phyloP scores from a whole-genome alignment of 2,888 invertebrate species.

The Aethes cnicana region DNA sequence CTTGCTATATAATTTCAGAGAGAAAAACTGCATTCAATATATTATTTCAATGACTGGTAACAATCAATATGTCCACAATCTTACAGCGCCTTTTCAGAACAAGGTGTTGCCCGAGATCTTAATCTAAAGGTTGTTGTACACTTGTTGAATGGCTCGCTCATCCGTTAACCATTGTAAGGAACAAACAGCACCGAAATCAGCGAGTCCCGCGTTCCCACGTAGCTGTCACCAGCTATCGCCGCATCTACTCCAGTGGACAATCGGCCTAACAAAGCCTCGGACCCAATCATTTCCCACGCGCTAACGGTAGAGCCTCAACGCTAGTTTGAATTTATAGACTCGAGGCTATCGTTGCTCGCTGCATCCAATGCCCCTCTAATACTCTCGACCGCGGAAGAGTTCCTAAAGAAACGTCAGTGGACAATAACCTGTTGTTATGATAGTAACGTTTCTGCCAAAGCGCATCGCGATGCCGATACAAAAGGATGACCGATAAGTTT shows the following conservation, averaged over 20 bases:
- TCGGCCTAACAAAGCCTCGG: conserved; percentile 80
- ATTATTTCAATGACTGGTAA: too few species aligned
- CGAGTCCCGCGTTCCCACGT: conserved; percentile 73
- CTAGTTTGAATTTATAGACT: conserved; percentile 72
- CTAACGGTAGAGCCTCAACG: conserved; percentile 75
- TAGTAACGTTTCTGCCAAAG: conserved; percentile 44
- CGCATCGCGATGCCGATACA: conserved; percentile 71
- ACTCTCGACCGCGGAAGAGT: conserved; percentile 11
- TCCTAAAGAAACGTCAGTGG: conserved; percentile 21
- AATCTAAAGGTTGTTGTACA: conserved; percentile 28
- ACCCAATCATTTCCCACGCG: conserved; percentile 80
- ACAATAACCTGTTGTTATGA: conserved; percentile 24
- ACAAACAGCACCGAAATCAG: conserved; percentile 29
- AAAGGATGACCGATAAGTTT: conserved; percentile 78
- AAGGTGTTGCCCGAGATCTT: conserved; percentile 10
- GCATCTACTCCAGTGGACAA: conserved; percentile 80
- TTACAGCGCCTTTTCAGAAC: conserved; percentile 4
- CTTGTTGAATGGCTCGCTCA: conserved; percentile 24
- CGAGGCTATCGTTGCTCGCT: conserved; percentile 57
- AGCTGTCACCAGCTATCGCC: conserved; percentile 77
- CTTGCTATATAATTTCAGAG: too few species aligned
- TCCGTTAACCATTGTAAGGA: conserved; percentile 28
- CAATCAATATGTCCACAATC: not conserved
- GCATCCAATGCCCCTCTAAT: conserved; percentile 55
- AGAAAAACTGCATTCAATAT: too few species aligned